Conservation (phyloP, 1,140 invertebrate genomes). For the Drosophila funebris region DNA sequence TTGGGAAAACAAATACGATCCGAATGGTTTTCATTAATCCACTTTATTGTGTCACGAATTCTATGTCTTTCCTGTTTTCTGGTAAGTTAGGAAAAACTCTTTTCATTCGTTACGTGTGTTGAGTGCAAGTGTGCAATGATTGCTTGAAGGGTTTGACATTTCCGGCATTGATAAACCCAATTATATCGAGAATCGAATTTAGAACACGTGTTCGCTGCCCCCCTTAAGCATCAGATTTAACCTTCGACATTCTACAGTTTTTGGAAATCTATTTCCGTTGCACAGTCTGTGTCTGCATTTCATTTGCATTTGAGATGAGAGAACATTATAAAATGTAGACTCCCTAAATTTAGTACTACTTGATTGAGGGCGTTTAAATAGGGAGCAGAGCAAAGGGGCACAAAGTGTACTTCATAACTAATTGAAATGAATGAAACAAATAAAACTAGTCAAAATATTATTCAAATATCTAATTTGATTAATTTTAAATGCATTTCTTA, state of each 20-base stretch:
- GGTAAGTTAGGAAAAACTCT: constrained; percentile 26
- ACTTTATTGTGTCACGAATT: constrained; percentile 66
- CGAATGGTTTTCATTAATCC: constrained; percentile 40
- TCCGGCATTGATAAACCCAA: constrained; percentile 68
- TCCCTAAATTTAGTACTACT: too few species aligned
- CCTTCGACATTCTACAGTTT: neutral
- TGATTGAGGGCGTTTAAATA: too few species aligned
- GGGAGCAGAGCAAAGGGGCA: too few species aligned
- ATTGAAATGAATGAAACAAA: too few species aligned
- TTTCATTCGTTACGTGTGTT: constrained; percentile 49
- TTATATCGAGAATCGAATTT: constrained; percentile 54
- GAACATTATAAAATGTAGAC: neutral
- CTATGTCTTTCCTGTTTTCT: constrained; percentile 57
- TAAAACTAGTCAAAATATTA: too few species aligned
- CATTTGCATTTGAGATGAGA: neutral
- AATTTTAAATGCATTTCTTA: too few species aligned
- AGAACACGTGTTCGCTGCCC: constrained; percentile 83
- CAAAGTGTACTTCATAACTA: too few species aligned
- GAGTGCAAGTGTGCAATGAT: constrained; percentile 58
- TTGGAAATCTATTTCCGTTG: constrained; percentile 22
- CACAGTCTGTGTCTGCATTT: neutral
- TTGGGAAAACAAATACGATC: constrained; percentile 15
- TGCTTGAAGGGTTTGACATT: constrained; percentile 38
- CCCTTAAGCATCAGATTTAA: neutral
- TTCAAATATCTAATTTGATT: too few species aligned